Conservation (phyloP, 2,113 vertebrate genomes). For the Platycercus adscitus region DNA sequence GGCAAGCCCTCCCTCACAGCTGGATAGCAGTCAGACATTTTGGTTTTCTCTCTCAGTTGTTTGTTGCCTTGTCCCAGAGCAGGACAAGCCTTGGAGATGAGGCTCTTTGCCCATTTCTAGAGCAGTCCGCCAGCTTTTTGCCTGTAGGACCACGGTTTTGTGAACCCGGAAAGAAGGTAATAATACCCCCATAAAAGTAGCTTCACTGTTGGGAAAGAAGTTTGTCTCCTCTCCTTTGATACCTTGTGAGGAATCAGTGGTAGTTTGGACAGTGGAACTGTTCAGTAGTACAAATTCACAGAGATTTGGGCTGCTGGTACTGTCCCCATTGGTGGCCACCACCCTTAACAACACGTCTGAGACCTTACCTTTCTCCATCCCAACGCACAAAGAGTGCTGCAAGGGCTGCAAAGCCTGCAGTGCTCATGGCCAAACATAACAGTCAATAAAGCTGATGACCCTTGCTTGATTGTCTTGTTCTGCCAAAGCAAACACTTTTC, state of each 20-base stretch:
- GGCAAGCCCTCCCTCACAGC: slow-evolving; percentile 15
- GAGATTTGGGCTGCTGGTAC: neutral
- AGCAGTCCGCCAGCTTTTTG: neutral
- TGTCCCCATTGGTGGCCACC: neutral
- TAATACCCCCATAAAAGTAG: neutral
- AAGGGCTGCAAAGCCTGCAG: neutral
- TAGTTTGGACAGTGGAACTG: neutral
- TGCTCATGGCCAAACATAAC: neutral
- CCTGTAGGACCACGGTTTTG: neutral
- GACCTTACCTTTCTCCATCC: neutral
- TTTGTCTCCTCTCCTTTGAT: neutral
- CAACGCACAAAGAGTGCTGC: neutral
- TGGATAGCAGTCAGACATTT: neutral
- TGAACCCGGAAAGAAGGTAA: neutral
- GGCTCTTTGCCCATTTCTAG: neutral
- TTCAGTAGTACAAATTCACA: neutral
- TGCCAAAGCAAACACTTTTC: slow-evolving; percentile 6
- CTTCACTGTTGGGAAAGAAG: neutral
- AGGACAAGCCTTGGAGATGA: neutral
- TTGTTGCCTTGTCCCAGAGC: neutral
- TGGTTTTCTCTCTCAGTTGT: neutral
- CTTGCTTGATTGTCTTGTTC: neutral
- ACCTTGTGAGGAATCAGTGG: neutral
- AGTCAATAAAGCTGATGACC: slow-evolving; percentile 27
- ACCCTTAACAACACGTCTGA: neutral